These are phyloP conservation scores for Cydia strobilella DNA, from an alignment of 1,140 invertebrate species.

Conservation along the genomic window DNA sequence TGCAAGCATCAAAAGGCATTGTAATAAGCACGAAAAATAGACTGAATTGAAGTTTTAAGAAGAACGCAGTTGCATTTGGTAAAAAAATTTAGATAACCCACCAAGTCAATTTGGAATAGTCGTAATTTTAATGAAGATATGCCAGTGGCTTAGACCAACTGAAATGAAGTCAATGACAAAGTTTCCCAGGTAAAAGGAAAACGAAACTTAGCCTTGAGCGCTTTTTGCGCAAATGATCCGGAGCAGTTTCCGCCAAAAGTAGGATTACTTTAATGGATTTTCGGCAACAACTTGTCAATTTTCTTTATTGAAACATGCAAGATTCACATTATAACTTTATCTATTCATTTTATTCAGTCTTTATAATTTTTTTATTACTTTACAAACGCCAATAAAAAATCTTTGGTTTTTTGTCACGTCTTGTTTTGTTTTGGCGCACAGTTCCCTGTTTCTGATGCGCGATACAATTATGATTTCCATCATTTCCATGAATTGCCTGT, in stretches of 20 bases:
- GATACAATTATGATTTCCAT: no score
- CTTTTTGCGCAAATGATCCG: conserved; percentile 8
- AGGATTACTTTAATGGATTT: conserved; percentile 26
- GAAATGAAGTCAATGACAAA: conserved; percentile 17
- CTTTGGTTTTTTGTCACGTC: no score
- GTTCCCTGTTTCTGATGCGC: no score
- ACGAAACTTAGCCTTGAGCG: neutral
- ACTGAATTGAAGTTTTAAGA: no score
- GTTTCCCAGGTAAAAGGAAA: conserved; percentile 4
- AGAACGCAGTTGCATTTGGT: neutral
- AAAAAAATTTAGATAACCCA: neutral
- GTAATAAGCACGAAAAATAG: no score
- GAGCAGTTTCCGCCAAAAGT: conserved; percentile 2
- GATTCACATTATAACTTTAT: neutral
- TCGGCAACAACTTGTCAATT: neutral
- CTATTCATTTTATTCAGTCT: no score
- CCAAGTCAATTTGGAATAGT: neutral
- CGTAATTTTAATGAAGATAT: neutral
- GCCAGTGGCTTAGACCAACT: neutral
- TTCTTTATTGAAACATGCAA: neutral
- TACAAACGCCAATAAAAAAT: no score
- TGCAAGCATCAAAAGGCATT: no score
- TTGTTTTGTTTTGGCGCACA: no score
- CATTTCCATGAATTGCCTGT: no score
- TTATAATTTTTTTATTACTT: no score